Percentiles rank a stretch among this genome's conserved stretches.
Conservation (phyloP, 2,797 vertebrate genomes). For the Anguilla megastoma region DNA sequence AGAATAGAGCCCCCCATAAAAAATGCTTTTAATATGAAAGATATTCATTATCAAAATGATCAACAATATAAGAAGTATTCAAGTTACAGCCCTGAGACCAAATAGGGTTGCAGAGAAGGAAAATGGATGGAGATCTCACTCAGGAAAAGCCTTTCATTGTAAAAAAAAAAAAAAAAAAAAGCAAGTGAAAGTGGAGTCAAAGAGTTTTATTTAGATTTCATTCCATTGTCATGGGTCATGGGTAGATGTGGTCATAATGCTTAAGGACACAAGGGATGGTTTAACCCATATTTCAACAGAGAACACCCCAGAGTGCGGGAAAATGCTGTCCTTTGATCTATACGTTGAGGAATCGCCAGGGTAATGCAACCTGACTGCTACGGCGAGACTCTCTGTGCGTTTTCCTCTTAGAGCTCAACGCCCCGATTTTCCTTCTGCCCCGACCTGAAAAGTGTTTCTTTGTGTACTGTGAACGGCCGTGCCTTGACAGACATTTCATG, state of each 20-base stretch:
- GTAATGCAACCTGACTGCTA: background rate
- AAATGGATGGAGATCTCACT: background rate
- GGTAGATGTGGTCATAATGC: background rate
- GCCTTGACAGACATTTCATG: conserved; percentile 53
- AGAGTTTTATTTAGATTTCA: background rate
- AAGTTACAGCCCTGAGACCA: background rate
- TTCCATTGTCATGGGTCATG: background rate
- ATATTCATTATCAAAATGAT: background rate
- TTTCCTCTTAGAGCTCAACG: background rate
- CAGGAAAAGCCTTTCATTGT: background rate
- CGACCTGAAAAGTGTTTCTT: background rate
- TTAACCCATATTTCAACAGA: background rate
- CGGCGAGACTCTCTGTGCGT: background rate
- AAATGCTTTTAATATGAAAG: background rate
- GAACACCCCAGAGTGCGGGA: background rate
- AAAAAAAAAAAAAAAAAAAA: background rate
- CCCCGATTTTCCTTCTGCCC: background rate
- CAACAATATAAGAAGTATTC: background rate
- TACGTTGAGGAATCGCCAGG: background rate
- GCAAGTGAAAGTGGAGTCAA: background rate
- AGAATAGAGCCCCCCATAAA: background rate
- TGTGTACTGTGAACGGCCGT: conserved; percentile 42
- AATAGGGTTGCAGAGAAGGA: background rate
- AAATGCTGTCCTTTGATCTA: conserved; percentile 1
- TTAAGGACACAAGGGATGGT: background rate